Evolutionary conservation across 1,140 invertebrate genomes (phyloP).

Genomic region (Ooceraea biroi): DNA sequence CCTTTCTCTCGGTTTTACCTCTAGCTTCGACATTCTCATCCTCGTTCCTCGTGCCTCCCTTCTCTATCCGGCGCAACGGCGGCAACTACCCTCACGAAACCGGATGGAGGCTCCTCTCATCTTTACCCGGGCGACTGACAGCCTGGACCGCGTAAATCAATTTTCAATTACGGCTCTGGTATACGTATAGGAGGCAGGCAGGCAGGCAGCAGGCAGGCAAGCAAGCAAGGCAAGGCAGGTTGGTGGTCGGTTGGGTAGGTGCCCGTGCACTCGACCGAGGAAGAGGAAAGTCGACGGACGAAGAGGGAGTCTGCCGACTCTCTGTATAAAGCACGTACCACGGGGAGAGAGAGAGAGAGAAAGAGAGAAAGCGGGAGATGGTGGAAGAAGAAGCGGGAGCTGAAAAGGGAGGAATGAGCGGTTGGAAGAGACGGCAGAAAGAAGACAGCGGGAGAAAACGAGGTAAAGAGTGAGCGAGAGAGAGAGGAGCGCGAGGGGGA

Average conservation of each 20-base stretch:
- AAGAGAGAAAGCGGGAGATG: background rate
- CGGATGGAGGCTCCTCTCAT: constrained; percentile 76
- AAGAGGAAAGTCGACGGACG: constrained; percentile 67
- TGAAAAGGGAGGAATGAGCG: constrained; percentile 32
- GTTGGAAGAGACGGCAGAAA: constrained; percentile 13
- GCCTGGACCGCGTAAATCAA: constrained; percentile 86
- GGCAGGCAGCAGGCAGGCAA: constrained; percentile 24
- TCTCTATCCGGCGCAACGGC: constrained; percentile 59
- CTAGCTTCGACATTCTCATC: constrained; percentile 64
- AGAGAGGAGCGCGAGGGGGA: constrained; percentile 50
- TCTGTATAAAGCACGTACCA: constrained; percentile 64
- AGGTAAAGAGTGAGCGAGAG: constrained; percentile 53
- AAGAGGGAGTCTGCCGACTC: constrained; percentile 59
- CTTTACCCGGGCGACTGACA: constrained; percentile 82
- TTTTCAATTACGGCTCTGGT: constrained; percentile 85
- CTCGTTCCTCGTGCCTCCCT: constrained; percentile 47
- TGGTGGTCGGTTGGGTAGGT: constrained; percentile 68
- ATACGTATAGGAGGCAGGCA: constrained; percentile 68
- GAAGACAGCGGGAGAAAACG: constrained; percentile 20
- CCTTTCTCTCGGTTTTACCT: constrained; percentile 66
- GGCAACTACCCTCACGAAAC: constrained; percentile 63
- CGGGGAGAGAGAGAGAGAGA: constrained; percentile 16
- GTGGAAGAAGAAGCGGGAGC: constrained; percentile 37
- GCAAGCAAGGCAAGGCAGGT: constrained; percentile 68
- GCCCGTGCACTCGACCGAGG: constrained; percentile 66